phyloP scores from a whole-genome alignment of 1,140 invertebrate genomes.

The Campodea augens region DNA sequence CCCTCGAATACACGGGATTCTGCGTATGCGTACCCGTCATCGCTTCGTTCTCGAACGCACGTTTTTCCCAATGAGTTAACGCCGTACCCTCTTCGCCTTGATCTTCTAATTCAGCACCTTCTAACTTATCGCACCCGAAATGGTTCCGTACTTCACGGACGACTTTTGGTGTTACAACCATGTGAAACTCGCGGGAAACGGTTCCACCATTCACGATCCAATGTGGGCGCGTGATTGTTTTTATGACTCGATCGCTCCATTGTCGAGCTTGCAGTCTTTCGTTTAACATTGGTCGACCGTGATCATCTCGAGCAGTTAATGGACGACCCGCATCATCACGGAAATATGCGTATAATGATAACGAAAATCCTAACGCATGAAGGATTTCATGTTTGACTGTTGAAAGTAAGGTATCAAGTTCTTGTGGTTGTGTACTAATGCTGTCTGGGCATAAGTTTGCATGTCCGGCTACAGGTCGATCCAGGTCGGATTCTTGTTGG shows the following conservation, averaged over 20 bases:
- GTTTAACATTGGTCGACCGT: not conserved
- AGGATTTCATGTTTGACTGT: slow-evolving; percentile 98
- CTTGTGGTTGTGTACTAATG: slow-evolving; percentile 79
- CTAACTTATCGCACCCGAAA: slow-evolving; percentile 73
- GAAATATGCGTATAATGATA: slow-evolving; percentile 87
- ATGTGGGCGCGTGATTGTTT: slow-evolving; percentile 47
- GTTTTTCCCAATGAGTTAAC: slow-evolving; percentile 95
- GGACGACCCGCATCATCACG: slow-evolving; percentile 68
- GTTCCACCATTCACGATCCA: slow-evolving; percentile 70
- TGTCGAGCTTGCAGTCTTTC: slow-evolving; percentile 67
- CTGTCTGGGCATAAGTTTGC: slow-evolving; percentile 94
- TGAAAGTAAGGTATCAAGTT: slow-evolving; percentile 78
- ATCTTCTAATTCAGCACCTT: slow-evolving; percentile 95
- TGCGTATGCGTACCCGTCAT: slow-evolving; percentile 99
- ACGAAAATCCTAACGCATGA: slow-evolving; percentile 89
- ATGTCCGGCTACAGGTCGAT: slow-evolving; percentile 93
- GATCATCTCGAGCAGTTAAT: slow-evolving; percentile 6
- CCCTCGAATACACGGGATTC: slow-evolving; percentile 88
- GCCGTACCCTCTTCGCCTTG: slow-evolving; percentile 93
- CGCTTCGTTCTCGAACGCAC: slow-evolving; percentile 97
- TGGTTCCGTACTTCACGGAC: slow-evolving; percentile 66
- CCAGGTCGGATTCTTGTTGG: slow-evolving; percentile 80
- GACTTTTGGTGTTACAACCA: slow-evolving; percentile 85
- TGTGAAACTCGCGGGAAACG: slow-evolving; percentile 52
- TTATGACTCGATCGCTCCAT: slow-evolving; percentile 81